phyloP scores from a whole-genome alignment of 2,888 invertebrate genomes.

The Dryobotodes eremita region DNA sequence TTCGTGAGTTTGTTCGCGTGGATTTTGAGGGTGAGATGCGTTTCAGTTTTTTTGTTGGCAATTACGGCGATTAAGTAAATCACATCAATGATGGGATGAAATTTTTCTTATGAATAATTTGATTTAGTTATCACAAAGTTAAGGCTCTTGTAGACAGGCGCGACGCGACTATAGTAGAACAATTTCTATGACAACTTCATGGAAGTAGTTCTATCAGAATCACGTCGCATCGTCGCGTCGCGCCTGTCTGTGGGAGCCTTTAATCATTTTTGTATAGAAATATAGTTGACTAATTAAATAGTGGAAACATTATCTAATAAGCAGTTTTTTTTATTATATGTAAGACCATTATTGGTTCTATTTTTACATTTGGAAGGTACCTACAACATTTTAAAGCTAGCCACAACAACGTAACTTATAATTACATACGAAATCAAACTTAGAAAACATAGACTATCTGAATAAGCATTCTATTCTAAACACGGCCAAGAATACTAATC shows the following conservation, averaged over 20 bases:
- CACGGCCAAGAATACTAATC: constrained; percentile 15
- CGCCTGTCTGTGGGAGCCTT: too few relatives aligned
- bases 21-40: neutral
- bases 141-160: too few relatives aligned
- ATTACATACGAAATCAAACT: neutral
- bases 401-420: neutral
- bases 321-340: neutral
- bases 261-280: too few relatives aligned
- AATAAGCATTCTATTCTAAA: neutral
- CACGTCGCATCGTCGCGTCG: too few relatives aligned
- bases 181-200: too few relatives aligned
- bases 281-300: too few relatives aligned
- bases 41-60: neutral
- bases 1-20: neutral
- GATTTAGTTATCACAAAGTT: too few relatives aligned
- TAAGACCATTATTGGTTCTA: neutral
- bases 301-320: too few relatives aligned
- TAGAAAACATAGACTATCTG: neutral
- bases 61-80: neutral
- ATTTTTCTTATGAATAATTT: neutral
- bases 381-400: neutral
- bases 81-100: rapidly evolving
- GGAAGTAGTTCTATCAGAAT: too few relatives aligned
- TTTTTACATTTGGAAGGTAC: neutral
- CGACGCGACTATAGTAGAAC: too few relatives aligned